Percentiles rank a stretch among this genome's conserved stretches.
phyloP scores from a whole-genome alignment of 1,140 invertebrate genomes.

The Heliconius himera region DNA sequence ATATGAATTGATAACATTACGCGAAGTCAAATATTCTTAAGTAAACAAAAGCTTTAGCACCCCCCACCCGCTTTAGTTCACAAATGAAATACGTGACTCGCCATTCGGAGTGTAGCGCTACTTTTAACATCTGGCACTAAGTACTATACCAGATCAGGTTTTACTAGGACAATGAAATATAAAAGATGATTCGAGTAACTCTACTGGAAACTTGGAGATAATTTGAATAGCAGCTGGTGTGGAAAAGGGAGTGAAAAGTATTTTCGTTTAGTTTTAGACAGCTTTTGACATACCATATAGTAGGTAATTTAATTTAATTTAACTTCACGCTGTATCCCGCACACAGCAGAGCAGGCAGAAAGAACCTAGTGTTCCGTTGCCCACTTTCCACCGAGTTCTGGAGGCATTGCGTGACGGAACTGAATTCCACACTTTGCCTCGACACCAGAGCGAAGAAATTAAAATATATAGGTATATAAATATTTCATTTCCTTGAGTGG shows the following conservation, averaged over 20 bases:
- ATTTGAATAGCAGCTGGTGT: not conserved
- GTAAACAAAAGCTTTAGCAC: not conserved
- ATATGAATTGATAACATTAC: not conserved
- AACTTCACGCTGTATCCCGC: no score
- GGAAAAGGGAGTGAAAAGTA: not conserved
- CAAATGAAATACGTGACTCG: conserved; percentile 58
- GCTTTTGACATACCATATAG: no score
- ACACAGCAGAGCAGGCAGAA: no score
- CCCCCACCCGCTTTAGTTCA: not conserved
- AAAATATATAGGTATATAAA: no score
- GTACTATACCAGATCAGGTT: not conserved
- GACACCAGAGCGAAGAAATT: no score
- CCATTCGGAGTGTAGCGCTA: not conserved
- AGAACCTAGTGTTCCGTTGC: no score
- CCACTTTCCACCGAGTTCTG: no score
- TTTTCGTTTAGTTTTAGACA: not conserved
- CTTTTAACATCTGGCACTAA: not conserved
- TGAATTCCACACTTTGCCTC: no score
- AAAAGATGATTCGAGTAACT: not conserved
- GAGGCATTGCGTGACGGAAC: no score
- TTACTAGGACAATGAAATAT: not conserved
- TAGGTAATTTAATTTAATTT: no score
- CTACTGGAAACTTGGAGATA: not conserved
- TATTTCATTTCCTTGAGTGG: no score
- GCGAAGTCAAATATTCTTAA: not conserved